These are phyloP conservation scores for Lampris incognitus DNA, from an alignment of 2,113 vertebrate genomes.

Conservation along the genomic window DNA sequence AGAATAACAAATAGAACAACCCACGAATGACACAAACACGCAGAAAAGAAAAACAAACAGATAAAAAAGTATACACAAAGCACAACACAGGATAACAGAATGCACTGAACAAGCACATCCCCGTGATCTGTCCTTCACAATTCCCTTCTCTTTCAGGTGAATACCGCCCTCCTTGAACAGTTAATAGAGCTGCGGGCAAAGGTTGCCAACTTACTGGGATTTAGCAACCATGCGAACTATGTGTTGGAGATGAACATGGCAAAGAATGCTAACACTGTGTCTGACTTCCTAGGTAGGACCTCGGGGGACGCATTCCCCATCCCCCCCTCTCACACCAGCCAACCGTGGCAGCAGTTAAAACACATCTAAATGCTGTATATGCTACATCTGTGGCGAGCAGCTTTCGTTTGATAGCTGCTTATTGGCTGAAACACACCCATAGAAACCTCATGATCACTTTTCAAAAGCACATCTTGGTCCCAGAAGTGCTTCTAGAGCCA, in stretches of 20 bases:
- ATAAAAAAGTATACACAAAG: too few relatives aligned
- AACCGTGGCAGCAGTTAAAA: too few relatives aligned
- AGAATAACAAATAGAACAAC: too few relatives aligned
- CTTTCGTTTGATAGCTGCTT: background rate
- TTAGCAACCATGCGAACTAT: conserved; percentile 90
- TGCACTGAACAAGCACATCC: too few relatives aligned
- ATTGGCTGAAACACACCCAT: background rate
- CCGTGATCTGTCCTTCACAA: too few relatives aligned
- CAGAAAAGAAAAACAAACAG: too few relatives aligned
- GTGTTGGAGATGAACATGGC: conserved; percentile 95
- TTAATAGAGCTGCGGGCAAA: conserved; percentile 88
- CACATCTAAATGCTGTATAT: background rate
- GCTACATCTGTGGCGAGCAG: background rate
- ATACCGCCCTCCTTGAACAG: conserved; percentile 88
- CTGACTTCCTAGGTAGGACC: conserved; percentile 88
- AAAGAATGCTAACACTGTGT: conserved; percentile 87
- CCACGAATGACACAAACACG: too few relatives aligned
- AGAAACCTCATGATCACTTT: too few relatives aligned
- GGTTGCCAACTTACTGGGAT: conserved; percentile 89
- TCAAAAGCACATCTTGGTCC: too few relatives aligned
- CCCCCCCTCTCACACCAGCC: too few relatives aligned
- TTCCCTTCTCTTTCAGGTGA: conserved; percentile 81
- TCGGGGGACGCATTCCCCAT: background rate
- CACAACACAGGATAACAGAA: too few relatives aligned
- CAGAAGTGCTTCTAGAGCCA: background rate